Evolutionary conservation across 1,140 invertebrate genomes (phyloP).

Genomic region (Calliopsis andreniformis): DNA sequence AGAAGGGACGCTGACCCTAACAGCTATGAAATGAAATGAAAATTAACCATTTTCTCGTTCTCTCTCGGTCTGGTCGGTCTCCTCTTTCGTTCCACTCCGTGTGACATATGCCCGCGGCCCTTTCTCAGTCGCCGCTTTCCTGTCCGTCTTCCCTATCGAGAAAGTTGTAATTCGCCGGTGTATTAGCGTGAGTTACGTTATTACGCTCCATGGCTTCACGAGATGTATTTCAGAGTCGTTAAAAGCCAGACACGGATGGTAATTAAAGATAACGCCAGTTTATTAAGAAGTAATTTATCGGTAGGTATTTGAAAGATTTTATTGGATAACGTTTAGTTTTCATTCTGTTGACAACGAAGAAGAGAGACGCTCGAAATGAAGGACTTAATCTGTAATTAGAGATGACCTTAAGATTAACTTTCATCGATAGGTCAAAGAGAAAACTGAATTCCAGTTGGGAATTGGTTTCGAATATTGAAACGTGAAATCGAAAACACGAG

Average conservation of each 20-base stretch:
- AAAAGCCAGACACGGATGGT: slow-evolving; percentile 6
- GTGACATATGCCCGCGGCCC: background rate
- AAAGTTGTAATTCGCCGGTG: slow-evolving; percentile 7
- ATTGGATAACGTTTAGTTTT: too few relatives aligned
- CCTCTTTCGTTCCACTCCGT: background rate
- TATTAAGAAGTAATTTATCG: slow-evolving; percentile 7
- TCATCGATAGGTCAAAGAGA: too few relatives aligned
- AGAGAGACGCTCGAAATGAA: too few relatives aligned
- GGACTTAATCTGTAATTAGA: too few relatives aligned
- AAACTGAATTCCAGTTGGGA: too few relatives aligned
- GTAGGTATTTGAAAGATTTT: background rate
- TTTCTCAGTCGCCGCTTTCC: background rate
- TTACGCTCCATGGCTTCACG: background rate
- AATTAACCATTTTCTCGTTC: slow-evolving; percentile 45
- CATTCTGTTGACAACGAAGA: too few relatives aligned
- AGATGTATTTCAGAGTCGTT: background rate
- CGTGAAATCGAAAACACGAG: background rate
- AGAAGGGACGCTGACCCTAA: slow-evolving; percentile 41
- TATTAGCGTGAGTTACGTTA: slow-evolving; percentile 18
- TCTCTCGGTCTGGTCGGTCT: background rate
- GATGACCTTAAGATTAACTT: too few relatives aligned
- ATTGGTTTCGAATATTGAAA: too few relatives aligned
- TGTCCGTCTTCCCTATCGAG: background rate
- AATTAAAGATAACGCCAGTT: slow-evolving; percentile 7
- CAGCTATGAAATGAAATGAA: slow-evolving; percentile 66